Evolutionary conservation across 2,888 invertebrate genomes (phyloP).

Genomic region (Linnaemya vulpina): DNA sequence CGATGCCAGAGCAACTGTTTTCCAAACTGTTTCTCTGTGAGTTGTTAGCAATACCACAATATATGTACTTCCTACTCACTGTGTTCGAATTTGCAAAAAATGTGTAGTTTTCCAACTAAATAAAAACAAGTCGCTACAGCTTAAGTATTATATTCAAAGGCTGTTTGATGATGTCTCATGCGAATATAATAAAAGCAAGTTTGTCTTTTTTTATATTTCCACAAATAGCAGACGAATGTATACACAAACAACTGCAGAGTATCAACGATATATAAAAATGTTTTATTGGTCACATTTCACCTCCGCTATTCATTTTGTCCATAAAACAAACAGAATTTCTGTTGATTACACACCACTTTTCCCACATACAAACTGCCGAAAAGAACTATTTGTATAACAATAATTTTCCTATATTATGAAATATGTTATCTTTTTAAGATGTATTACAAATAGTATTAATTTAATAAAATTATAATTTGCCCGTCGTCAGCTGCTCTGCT

Average conservation of each 20-base stretch:
- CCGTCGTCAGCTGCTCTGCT: slow-evolving; percentile 54
- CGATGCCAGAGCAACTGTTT: slow-evolving; percentile 36
- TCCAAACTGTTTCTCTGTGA: neutral
- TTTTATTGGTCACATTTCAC: slow-evolving; percentile 26
- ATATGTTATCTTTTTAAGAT: slow-evolving; percentile 8
- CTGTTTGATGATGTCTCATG: slow-evolving; percentile 45
- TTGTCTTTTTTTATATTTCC: slow-evolving; percentile 39
- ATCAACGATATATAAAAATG: slow-evolving; percentile 23
- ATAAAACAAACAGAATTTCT: slow-evolving; percentile 18
- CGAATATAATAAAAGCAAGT: slow-evolving; percentile 65
- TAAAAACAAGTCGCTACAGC: neutral
- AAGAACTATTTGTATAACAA: neutral
- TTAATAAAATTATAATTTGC: slow-evolving; percentile 32
- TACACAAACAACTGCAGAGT: slow-evolving; percentile 13
- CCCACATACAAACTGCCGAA: neutral
- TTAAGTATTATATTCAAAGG: slow-evolving; percentile 33
- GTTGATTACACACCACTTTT: neutral
- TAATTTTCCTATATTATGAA: neutral
- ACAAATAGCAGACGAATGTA: slow-evolving; percentile 40
- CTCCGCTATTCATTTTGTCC: slow-evolving; percentile 32
- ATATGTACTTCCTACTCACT: slow-evolving; percentile 38
- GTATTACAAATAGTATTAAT: slow-evolving; percentile 11
- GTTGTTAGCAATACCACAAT: slow-evolving; percentile 8
- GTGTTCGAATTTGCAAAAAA: slow-evolving; percentile 19
- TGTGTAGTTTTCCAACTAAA: slow-evolving; percentile 24